Conservation (phyloP, 2,113 vertebrate genomes). For the Hemichromis elongatus region DNA sequence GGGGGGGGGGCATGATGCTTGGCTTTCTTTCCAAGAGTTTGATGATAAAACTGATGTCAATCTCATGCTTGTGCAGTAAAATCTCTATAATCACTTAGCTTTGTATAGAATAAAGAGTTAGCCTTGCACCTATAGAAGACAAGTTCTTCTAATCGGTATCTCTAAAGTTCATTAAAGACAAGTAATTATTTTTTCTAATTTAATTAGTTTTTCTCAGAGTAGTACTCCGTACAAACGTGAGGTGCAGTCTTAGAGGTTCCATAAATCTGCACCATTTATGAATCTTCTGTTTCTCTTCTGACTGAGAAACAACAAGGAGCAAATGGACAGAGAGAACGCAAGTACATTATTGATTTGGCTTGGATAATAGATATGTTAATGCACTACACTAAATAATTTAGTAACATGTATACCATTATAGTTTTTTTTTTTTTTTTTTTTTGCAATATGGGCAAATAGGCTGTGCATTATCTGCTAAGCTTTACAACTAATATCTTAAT, state of each 20-base stretch:
- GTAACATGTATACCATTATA: neutral
- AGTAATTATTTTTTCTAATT: neutral
- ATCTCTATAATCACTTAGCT: neutral
- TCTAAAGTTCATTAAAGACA: neutral
- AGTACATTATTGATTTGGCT: constrained; percentile 22
- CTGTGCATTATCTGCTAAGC: neutral
- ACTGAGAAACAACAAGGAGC: neutral
- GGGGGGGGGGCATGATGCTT: neutral
- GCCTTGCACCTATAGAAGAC: neutral
- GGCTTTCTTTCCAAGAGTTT: neutral
- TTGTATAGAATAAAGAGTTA: neutral
- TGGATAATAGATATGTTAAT: neutral
- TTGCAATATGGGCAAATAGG: neutral
- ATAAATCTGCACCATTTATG: neutral
- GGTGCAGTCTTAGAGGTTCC: neutral
- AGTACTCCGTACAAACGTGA: neutral
- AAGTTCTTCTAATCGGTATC: neutral
- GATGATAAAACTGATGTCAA: neutral
- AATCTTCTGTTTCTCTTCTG: neutral
- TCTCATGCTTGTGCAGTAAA: neutral
- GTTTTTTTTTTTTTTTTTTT: neutral
- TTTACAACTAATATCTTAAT: neutral
- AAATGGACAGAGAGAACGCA: neutral
- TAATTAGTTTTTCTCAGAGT: neutral
- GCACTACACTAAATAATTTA: constrained; percentile 21